phyloP scores from a whole-genome alignment of 2,797 vertebrate species.

The Anniella stebbinsi region DNA sequence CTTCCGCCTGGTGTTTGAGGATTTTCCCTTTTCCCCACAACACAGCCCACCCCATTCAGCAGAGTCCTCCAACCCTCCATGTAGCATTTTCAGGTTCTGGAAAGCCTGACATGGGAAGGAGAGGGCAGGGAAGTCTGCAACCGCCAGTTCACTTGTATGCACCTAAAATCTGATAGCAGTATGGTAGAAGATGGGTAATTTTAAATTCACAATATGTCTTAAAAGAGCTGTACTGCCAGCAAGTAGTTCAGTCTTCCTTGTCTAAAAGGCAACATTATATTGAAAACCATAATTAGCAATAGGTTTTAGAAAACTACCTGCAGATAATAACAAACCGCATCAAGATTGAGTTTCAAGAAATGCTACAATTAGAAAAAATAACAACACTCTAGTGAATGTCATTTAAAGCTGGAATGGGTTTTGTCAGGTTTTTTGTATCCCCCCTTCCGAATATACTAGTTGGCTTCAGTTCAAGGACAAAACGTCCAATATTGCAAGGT shows the following conservation, averaged over 20 bases:
- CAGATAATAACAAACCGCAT: not conserved
- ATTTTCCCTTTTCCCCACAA: too few relatives aligned
- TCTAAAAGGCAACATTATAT: not conserved
- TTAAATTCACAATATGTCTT: not conserved
- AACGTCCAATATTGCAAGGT: not conserved
- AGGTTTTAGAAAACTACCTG: not conserved
- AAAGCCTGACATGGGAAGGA: too few relatives aligned
- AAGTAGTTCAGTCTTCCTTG: not conserved
- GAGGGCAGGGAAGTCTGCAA: too few relatives aligned
- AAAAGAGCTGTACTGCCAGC: not conserved
- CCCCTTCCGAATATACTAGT: not conserved
- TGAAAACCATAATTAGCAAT: not conserved
- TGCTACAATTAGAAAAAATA: not conserved
- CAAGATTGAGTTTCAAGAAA: not conserved
- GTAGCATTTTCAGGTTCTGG: too few relatives aligned
- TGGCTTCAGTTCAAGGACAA: not conserved
- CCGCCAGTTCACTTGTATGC: too few relatives aligned
- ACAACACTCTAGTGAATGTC: not conserved
- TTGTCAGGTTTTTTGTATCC: not conserved
- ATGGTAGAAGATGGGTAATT: not conserved
- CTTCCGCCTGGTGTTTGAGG: too few relatives aligned
- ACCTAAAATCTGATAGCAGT: too few relatives aligned
- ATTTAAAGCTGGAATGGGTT: not conserved
- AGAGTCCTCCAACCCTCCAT: too few relatives aligned
- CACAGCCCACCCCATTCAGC: too few relatives aligned